phyloP scores from a whole-genome alignment of 1,140 invertebrate genomes.

The Leucophenga varia region DNA sequence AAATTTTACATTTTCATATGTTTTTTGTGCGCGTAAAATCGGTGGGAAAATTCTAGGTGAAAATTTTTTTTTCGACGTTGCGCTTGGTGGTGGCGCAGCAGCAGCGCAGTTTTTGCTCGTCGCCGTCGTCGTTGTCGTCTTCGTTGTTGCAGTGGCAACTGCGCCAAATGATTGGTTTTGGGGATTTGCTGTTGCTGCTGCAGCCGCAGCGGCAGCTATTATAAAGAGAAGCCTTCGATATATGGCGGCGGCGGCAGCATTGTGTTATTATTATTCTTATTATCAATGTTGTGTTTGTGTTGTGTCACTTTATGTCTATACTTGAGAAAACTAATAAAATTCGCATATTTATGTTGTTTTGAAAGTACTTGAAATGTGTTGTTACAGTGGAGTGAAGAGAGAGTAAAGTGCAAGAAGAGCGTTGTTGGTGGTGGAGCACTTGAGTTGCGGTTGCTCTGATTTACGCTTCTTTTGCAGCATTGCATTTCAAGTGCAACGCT shows the following conservation, averaged over 20 bases:
- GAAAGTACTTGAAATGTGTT: conserved; percentile 44
- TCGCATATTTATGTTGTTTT: conserved; percentile 46
- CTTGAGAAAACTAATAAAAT: conserved; percentile 37
- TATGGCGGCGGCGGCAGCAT: conserved; percentile 31
- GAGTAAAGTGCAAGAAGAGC: conserved; percentile 14
- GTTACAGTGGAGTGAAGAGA: conserved; percentile 3
- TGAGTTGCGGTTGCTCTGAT: conserved; percentile 10
- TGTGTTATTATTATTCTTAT: not conserved
- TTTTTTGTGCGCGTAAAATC: conserved; percentile 20
- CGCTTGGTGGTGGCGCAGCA: too few species aligned
- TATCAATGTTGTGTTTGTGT: conserved; percentile 9
- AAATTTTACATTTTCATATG: conserved; percentile 10
- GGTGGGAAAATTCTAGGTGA: conserved; percentile 43
- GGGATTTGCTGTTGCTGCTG: conserved; percentile 22
- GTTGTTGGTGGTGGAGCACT: conserved; percentile 2
- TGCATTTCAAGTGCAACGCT: too few species aligned
- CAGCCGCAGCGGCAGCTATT: conserved; percentile 41
- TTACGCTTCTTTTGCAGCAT: conserved; percentile 41
- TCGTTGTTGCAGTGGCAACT: conserved; percentile 3
- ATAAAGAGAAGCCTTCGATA: conserved; percentile 32
- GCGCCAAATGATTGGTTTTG: conserved; percentile 32
- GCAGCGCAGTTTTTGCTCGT: conserved; percentile 32
- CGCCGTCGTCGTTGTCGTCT: conserved; percentile 29
- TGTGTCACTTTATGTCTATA: conserved; percentile 29
- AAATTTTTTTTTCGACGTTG: too few species aligned